Evolutionary conservation across 1,140 invertebrate genomes (phyloP).

Genomic region (Leptinotarsa lineolata): DNA sequence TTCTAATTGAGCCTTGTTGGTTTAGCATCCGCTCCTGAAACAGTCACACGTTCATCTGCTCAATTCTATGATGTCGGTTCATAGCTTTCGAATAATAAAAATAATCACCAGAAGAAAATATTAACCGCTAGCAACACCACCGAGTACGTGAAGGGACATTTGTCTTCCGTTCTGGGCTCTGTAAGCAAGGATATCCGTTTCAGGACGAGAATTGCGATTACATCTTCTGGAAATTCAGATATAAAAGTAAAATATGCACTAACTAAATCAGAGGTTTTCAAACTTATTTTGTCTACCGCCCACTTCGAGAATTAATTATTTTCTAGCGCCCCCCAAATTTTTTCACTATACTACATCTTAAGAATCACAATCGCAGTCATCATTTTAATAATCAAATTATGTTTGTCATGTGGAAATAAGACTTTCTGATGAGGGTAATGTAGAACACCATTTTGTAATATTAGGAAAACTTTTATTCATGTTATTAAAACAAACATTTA

Average conservation of each 20-base stretch:
- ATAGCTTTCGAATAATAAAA: slow-evolving; percentile 8
- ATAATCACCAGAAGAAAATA: slow-evolving; percentile 10
- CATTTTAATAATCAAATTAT: no score
- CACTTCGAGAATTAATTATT: no score
- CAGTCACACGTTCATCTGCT: slow-evolving; percentile 10
- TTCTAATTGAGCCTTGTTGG: slow-evolving; percentile 14
- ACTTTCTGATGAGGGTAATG: no score
- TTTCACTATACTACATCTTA: no score
- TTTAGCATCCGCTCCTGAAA: slow-evolving; percentile 17
- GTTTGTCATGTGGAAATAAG: no score
- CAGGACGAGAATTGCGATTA: neutral
- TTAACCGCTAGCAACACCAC: neutral
- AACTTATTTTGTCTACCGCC: no score
- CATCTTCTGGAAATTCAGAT: neutral
- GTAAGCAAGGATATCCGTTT: slow-evolving; percentile 9
- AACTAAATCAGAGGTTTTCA: no score
- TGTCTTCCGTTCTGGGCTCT: neutral
- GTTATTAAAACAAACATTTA: no score
- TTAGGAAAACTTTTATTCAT: no score
- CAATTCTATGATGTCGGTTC: neutral
- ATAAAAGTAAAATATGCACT: neutral
- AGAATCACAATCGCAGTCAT: no score
- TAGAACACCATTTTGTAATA: no score
- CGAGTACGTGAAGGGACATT: neutral
- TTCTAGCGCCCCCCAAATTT: no score